phyloP scores from a whole-genome alignment of 2,113 vertebrate genomes.

The Phasianus colchicus region DNA sequence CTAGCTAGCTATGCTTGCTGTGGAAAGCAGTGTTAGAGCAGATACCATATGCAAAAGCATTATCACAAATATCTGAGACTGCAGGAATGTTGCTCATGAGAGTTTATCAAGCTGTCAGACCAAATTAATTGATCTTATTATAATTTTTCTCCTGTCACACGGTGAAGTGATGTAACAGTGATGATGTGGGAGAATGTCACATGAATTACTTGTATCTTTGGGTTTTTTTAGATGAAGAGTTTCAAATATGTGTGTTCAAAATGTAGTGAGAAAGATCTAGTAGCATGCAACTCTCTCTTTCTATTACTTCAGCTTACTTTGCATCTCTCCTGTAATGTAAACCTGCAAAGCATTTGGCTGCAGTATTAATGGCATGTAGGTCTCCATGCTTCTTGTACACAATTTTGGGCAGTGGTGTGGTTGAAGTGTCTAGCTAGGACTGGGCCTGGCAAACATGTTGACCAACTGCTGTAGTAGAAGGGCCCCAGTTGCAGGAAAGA shows the following conservation, averaged over 20 bases:
- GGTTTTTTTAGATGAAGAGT: not conserved
- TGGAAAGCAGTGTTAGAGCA: too few species aligned
- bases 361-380: not conserved
- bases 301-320: not conserved
- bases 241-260: not conserved
- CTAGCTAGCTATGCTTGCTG: too few species aligned
- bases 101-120: not conserved
- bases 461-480: too few species aligned
- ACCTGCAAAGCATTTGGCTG: not conserved
- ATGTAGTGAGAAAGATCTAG: not conserved
- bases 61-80: too few species aligned
- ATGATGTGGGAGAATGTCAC: not conserved
- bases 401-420: not conserved
- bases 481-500: too few species aligned
- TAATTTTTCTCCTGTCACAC: not conserved
- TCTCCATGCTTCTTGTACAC: not conserved
- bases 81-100: too few species aligned
- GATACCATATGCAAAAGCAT: too few species aligned
- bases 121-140: conserved; percentile 10
- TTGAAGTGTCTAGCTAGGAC: not conserved
- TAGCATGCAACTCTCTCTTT: not conserved
- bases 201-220: not conserved
- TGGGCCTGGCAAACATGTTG: not conserved
- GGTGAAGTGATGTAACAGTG: not conserved
- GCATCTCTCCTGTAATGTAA: not conserved